Evolutionary conservation across 2,888 invertebrate genomes (phyloP).

Genomic region (Drosophila tanythrix): DNA sequence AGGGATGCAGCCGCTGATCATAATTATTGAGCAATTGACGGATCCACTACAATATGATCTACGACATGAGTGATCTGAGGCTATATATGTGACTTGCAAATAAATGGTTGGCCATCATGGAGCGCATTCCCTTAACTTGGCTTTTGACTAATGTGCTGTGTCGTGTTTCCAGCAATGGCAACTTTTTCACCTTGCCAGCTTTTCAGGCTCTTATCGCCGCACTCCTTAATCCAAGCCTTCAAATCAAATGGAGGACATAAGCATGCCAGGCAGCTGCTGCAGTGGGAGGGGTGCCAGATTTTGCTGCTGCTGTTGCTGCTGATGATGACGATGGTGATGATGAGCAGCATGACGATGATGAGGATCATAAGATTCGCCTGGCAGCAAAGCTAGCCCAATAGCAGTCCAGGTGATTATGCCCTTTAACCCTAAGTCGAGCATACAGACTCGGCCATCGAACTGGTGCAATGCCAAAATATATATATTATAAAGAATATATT

Average conservation of each 20-base stretch:
- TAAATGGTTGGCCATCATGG: neutral
- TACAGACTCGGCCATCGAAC: neutral
- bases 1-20: neutral
- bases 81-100: neutral
- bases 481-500: too few relatives aligned
- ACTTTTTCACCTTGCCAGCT: slow-evolving; percentile 40
- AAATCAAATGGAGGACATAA: slow-evolving; percentile 45
- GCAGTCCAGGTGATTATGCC: slow-evolving; percentile 34
- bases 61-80: neutral
- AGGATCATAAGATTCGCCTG: slow-evolving; percentile 32
- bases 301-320: slow-evolving; percentile 15
- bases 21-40: neutral
- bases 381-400: slow-evolving; percentile 32
- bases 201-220: slow-evolving; percentile 39
- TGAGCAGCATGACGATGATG: slow-evolving; percentile 24
- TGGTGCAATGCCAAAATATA: neutral
- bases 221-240: slow-evolving; percentile 52
- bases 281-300: slow-evolving; percentile 29
- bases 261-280: neutral
- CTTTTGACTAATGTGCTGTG: slow-evolving; percentile 57
- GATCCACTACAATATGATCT: neutral
- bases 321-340: neutral
- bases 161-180: slow-evolving; percentile 36
- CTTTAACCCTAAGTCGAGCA: slow-evolving; percentile 11
- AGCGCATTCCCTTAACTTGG: slow-evolving; percentile 13